A percentile compares a stretch with the other conserved stretches of the same genome.
Conservation (phyloP, 2,797 vertebrate genomes). For the Notamacropus eugenii region DNA sequence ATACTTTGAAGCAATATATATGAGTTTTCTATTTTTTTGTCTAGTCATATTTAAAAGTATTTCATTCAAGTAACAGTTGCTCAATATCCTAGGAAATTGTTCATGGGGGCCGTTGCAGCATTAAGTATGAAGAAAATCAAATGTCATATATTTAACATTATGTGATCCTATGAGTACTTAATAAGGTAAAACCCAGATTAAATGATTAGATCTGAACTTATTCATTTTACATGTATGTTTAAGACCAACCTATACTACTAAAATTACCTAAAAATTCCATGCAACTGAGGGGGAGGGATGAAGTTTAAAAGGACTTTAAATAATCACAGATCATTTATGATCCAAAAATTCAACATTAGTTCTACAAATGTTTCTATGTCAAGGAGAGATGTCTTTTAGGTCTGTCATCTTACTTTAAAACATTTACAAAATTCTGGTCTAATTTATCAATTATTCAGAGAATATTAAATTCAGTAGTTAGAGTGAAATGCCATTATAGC, state of each 20-base stretch:
- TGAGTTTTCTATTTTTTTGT: background rate
- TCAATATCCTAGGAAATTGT: background rate
- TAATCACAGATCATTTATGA: background rate
- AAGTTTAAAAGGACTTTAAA: background rate
- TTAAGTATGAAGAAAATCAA: background rate
- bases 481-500: conserved; percentile 39
- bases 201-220: background rate
- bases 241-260: background rate
- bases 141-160: background rate
- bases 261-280: background rate
- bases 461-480: conserved; percentile 9
- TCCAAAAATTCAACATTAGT: background rate
- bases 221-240: background rate
- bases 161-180: background rate
- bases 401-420: background rate
- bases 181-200: background rate
- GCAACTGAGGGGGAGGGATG: background rate
- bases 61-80: background rate
- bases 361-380: background rate
- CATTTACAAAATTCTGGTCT: background rate
- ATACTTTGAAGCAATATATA: background rate
- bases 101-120: background rate
- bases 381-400: background rate
- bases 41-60: background rate
- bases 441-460: conserved; percentile 15